These are phyloP conservation scores for Drepana arcuata DNA, from an alignment of 1,140 invertebrate genomes.

Conservation along the genomic window DNA sequence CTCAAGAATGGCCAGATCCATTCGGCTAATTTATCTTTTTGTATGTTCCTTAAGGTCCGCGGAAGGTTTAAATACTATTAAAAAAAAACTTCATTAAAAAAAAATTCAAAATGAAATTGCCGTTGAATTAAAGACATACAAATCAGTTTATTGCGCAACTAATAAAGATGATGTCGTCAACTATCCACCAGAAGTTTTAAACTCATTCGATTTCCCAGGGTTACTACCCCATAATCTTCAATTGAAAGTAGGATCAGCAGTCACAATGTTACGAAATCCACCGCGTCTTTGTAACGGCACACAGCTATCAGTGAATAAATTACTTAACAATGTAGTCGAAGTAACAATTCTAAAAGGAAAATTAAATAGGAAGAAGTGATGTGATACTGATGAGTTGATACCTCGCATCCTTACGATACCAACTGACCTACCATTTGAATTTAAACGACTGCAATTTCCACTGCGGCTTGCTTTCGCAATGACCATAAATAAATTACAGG, in stretches of 20 bases:
- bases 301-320: conserved; percentile 38
- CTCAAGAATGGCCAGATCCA: too few relatives aligned
- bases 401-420: conserved; percentile 48
- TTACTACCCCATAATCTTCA: background rate
- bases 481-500: conserved; percentile 73
- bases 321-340: conserved; percentile 38
- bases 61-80: too few relatives aligned
- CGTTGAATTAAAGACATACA: background rate
- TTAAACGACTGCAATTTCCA: conserved; percentile 33
- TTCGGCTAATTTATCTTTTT: too few relatives aligned
- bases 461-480: conserved; percentile 62
- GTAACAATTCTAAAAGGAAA: conserved; percentile 45
- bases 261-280: conserved; percentile 63
- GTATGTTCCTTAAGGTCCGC: too few relatives aligned
- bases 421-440: conserved; percentile 44
- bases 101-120: background rate
- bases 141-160: background rate
- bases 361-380: conserved; percentile 44
- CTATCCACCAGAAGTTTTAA: background rate
- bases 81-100: too few relatives aligned
- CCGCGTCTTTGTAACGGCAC: conserved; percentile 64
- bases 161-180: background rate
- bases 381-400: too few relatives aligned
- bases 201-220: background rate
- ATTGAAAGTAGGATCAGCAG: conserved; percentile 22